Percentiles rank a stretch among this genome's conserved stretches.
These are phyloP conservation scores for Vireo altiloquus DNA, from an alignment of 2,113 vertebrate genomes.

Conservation along the genomic window DNA sequence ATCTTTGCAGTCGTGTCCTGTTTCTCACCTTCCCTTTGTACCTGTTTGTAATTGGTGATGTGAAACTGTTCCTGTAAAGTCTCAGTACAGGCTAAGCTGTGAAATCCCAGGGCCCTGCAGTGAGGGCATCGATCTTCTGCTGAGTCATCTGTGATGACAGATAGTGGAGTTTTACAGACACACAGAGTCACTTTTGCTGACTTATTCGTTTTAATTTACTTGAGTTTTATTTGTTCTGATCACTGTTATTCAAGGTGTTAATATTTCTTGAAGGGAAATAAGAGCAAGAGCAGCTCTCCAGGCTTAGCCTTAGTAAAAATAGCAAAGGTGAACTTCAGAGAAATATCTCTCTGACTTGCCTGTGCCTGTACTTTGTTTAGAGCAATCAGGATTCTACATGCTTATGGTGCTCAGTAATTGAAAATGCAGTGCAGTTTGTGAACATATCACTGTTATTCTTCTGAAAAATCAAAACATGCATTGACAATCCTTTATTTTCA, in stretches of 20 bases:
- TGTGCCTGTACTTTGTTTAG: background rate
- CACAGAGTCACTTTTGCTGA: background rate
- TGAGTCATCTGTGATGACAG: background rate
- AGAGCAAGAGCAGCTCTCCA: background rate
- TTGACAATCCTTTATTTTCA: background rate
- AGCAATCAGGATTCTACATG: background rate
- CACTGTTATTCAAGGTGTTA: background rate
- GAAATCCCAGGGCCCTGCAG: background rate
- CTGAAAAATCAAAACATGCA: background rate
- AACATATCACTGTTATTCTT: background rate
- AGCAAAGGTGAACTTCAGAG: background rate
- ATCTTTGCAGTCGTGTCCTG: background rate
- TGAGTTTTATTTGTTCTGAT: background rate
- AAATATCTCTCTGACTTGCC: background rate
- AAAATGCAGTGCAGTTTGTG: background rate
- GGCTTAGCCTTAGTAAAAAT: background rate
- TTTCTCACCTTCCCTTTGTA: background rate
- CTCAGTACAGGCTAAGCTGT: background rate
- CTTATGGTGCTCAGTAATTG: background rate
- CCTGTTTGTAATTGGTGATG: background rate
- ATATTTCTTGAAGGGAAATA: background rate
- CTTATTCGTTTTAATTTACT: background rate
- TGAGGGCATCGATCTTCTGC: background rate
- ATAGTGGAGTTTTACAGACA: background rate
- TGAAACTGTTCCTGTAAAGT: background rate